These are phyloP conservation scores for Cotesia glomerata DNA, from an alignment of 1,140 invertebrate genomes.

Conservation along the genomic window DNA sequence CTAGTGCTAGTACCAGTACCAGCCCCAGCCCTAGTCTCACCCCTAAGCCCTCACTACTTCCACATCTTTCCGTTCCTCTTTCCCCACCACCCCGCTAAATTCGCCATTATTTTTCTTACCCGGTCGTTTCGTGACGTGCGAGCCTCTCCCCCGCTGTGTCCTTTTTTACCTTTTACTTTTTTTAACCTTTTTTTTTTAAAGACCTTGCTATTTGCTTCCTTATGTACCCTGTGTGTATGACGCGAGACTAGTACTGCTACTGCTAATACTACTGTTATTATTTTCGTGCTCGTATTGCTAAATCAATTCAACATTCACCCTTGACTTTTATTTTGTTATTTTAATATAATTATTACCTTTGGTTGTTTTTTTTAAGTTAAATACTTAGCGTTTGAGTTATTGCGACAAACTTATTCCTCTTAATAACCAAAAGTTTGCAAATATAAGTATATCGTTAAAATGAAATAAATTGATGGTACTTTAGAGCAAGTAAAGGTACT, in stretches of 20 bases:
- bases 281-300: background rate
- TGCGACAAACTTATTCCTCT: too few species aligned
- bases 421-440: too few species aligned
- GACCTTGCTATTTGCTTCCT: background rate
- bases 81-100: conserved; percentile 9
- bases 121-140: conserved; percentile 32
- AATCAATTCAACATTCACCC: too few species aligned
- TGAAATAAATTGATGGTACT: too few species aligned
- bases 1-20: too few species aligned
- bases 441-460: too few species aligned
- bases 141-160: background rate
- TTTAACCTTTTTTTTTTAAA: background rate
- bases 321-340: too few species aligned
- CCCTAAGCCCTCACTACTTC: conserved; percentile 22
- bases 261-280: background rate
- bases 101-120: conserved; percentile 46
- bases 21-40: background rate
- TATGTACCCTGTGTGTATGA: background rate
- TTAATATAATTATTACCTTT: too few species aligned
- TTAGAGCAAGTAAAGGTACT: too few species aligned
- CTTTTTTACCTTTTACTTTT: background rate
- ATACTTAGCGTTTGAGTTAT: too few species aligned
- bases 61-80: conserved; percentile 22
- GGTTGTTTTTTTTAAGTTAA: too few species aligned
- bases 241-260: background rate